Evolutionary conservation across 2,888 invertebrate species (phyloP), one percentile per base, ranked within the genome.

Genomic region (Epinotia bilunana): DNA sequence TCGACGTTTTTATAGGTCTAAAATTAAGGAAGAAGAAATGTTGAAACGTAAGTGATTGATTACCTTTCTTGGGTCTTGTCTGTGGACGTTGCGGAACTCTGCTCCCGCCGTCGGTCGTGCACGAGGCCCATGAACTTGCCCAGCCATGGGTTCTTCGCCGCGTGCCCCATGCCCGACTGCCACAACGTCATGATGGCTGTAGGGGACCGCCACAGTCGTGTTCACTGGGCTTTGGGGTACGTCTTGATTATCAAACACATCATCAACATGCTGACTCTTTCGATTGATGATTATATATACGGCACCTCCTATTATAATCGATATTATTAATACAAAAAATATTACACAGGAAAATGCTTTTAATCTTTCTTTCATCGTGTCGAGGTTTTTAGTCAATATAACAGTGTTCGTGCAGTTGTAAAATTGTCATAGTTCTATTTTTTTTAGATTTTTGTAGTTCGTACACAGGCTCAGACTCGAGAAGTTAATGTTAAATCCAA

Each of bases 111-210:
- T n/a, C 80, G 79, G 68, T 81, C 79, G 65, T 77, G 76, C 28
- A 82, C 78, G 2, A 83, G 67, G 0, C 80, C 80, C 71, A 83
- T 80, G 23, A 83, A 80, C 57, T 79, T 81, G 6, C 83, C 81
- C 7, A 83, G 53, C 83, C 83, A 83, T 0, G 81, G 83, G 33
- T 79, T 80, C 64, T 82, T 82, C 13, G 79, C 76, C 55, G 79
- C 78, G 70, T 82, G 83, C n/a, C 80, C 77, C 77, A 81, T 79
- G n/a, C 81, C 80, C 20, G 82, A 74, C 55, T 83, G 82, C 82
- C 81, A 81, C 77, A 81, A 80, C 0, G 81, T 80, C 81, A 82
- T 81, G 13, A 57, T 73, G 70, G 67, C 74, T 65, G 73, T 57
- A 63, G 74, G 73, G 73, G 58, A 60, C 63, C 72, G 74, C 57